Evolutionary conservation across 1,140 invertebrate genomes (phyloP), one percentile per base, ranked within the genome.

Genomic region (Drosophila novamexicana): DNA sequence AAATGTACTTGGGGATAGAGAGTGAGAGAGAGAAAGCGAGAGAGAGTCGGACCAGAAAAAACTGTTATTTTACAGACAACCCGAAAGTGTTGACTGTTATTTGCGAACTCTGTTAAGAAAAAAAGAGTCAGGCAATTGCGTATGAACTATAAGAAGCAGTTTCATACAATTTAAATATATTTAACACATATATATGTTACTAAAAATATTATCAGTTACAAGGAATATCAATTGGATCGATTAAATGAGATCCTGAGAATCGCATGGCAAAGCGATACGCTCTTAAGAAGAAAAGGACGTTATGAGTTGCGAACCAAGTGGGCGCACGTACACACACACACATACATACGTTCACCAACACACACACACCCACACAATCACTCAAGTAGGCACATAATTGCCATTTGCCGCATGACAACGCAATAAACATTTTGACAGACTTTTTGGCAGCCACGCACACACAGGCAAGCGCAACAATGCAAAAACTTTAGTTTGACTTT

Each of bases 391-490:
- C 22, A 32, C 18, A 36, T 63, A 69, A 62, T 70, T 75, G 58
- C 42, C 54, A 42, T 68, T 61, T 53, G 49, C 56, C 64, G 49
- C 56, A 59, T 50, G 66, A 75, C 58, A 75, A 44, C 36, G 57
- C 66, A 58, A 75, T 69, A 69, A 75, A 63, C 66, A 74, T 69
- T 69, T 75, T 63, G 65, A 75, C 64, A 61, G 54, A 56, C 52
- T 69, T 69, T 69, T 69, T 58, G 65, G 68, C 56, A 68, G 29
- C 22, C 68, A 36, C 40, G n/a, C 34, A 32, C 34, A 9, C 18
- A 53, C 40, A 54, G 40, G 52, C 56, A 59, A 32, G 37, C 56
- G 50, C 53, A 54, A 54, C 34, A 61, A 73, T 59, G 63, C 40
- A 34, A 36, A 53, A 74, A 63, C 65, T 63, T 63, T 16, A 53